These are phyloP conservation scores for Zaprionus vittiger DNA, from an alignment of 1,140 invertebrate genomes.

Conservation along the genomic window DNA sequence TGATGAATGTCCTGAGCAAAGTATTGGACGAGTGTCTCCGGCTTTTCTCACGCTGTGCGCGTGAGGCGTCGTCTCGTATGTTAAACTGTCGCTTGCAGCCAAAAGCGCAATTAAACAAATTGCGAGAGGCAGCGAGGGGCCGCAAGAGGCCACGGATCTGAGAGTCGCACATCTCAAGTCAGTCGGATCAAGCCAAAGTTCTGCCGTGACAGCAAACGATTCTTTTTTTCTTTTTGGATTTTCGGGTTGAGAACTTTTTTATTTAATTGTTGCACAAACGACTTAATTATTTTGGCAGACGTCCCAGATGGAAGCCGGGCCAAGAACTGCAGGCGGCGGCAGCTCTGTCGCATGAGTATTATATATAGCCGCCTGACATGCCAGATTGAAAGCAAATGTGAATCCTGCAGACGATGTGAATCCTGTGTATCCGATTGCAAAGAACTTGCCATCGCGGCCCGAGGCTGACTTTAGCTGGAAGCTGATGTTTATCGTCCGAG, in stretches of 20 bases:
- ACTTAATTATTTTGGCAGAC: constrained; percentile 83
- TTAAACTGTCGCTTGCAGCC: constrained; percentile 81
- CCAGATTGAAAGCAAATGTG: constrained; percentile 11
- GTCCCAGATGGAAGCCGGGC: constrained; percentile 29
- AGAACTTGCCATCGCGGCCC: constrained; percentile 11
- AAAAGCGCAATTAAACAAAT: constrained; percentile 82
- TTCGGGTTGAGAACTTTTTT: constrained; percentile 53
- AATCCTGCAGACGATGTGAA: constrained; percentile 7
- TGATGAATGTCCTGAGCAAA: constrained; percentile 58
- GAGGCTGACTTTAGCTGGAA: constrained; percentile 56
- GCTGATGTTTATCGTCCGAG: constrained; percentile 44
- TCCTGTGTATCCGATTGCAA: not conserved
- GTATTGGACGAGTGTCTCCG: constrained; percentile 42
- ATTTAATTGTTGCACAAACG: constrained; percentile 83
- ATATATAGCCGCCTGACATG: constrained; percentile 41
- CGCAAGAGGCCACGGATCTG: not conserved
- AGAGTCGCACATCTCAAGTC: constrained; percentile 1
- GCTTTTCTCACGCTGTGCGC: constrained; percentile 77
- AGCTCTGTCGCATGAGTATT: not conserved
- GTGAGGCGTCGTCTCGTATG: constrained; percentile 66
- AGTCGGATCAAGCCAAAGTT: constrained; percentile 8
- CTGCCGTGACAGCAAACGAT: constrained; percentile 4
- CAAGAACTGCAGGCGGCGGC: constrained; percentile 54
- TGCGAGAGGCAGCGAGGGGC: constrained; percentile 36
- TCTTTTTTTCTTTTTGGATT: constrained; percentile 15